Percentiles rank a stretch among this genome's conserved stretches.
Evolutionary conservation across 2,113 vertebrate genomes (phyloP).

Genomic region (Ellobius talpinus): DNA sequence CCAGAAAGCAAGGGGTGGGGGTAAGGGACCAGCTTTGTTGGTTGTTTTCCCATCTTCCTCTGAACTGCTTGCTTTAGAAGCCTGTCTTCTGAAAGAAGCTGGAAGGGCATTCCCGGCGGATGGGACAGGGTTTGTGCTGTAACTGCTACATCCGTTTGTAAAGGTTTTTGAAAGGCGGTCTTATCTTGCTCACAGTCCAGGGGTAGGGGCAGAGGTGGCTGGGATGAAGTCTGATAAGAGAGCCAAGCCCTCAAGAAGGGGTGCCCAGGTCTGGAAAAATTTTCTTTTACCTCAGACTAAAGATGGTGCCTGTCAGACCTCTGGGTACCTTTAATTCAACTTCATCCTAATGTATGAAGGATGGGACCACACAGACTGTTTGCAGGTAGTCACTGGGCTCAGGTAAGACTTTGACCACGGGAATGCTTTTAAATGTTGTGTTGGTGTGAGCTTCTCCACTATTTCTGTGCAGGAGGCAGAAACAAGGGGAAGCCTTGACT

Average conservation of each 20-base stretch:
- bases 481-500: not conserved
- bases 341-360: not conserved
- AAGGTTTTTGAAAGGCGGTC: not conserved
- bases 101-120: not conserved
- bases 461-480: not conserved
- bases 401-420: not conserved
- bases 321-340: not conserved
- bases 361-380: not conserved
- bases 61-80: not conserved
- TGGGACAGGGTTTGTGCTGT: not conserved
- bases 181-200: fast-evolving
- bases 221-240: fast-evolving
- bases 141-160: not conserved
- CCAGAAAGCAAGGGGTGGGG: not conserved
- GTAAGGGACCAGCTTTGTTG: not conserved
- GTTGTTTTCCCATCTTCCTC: not conserved
- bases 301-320: not conserved
- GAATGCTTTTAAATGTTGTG: not conserved
- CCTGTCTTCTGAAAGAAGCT: not conserved
- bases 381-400: not conserved
- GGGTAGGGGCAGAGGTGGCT: not conserved
- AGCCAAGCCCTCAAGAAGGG: not conserved
- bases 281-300: not conserved
- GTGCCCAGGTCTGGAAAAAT: not conserved
- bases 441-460: not conserved